Evolutionary conservation across 2,888 invertebrate genomes (phyloP).

Genomic region (Magallana nippona): DNA sequence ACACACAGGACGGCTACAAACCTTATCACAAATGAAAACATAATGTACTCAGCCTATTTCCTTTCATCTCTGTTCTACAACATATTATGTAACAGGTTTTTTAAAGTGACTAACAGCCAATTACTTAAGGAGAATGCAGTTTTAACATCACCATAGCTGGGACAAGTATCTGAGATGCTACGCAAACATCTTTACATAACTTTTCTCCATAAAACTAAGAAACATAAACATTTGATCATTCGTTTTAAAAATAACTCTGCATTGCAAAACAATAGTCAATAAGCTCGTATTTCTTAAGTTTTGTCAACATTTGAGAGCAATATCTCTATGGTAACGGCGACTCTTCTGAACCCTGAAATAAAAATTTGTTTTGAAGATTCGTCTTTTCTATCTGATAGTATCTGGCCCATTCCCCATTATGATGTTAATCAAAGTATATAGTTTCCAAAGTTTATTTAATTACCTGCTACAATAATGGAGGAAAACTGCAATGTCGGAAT

Average conservation of each 20-base stretch:
- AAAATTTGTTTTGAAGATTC: too few species aligned
- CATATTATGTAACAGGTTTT: conserved; percentile 14
- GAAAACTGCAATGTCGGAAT: too few species aligned
- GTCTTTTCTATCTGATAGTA: too few species aligned
- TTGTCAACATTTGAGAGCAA: not conserved
- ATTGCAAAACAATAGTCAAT: not conserved
- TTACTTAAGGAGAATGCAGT: conserved; percentile 8
- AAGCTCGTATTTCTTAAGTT: not conserved
- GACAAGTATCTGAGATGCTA: not conserved
- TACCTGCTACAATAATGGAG: too few species aligned
- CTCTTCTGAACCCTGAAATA: too few species aligned
- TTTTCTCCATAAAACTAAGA: conserved; percentile 4
- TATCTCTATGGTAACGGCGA: not conserved
- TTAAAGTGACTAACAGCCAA: conserved; percentile 22
- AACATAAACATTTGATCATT: not conserved
- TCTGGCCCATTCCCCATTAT: too few species aligned
- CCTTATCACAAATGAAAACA: conserved; percentile 14
- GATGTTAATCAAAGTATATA: too few species aligned
- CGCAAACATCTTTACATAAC: conserved; percentile 11
- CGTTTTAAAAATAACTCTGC: not conserved
- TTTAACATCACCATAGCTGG: not conserved
- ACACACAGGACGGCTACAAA: not conserved
- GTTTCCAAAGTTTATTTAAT: too few species aligned
- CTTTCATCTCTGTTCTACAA: conserved; percentile 23
- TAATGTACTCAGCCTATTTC: conserved; percentile 13